Conservation (phyloP, 37 sponge, comb jelly and placozoan species). For the Mnemiopsis leidyi region DNA sequence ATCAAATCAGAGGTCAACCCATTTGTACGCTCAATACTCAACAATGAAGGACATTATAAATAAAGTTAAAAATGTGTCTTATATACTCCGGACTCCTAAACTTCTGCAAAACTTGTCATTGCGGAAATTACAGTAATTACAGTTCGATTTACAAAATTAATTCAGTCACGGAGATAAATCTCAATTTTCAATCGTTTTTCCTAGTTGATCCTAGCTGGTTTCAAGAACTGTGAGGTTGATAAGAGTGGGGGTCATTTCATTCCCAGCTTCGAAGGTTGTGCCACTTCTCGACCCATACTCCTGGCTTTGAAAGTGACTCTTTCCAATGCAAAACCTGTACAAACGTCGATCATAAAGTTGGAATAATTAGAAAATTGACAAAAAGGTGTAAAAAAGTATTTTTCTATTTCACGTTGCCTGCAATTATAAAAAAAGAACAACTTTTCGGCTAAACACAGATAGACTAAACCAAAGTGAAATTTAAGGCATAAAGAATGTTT, state of each 20-base stretch:
- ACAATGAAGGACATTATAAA: neutral
- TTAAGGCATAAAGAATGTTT: too few relatives aligned
- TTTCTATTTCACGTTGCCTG: too few relatives aligned
- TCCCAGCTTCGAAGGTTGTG: conserved; percentile 47
- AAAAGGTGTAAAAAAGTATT: too few relatives aligned
- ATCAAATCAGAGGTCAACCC: neutral
- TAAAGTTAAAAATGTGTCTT: neutral
- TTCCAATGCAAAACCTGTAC: conserved; percentile 55
- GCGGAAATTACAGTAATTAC: neutral
- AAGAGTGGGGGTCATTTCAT: neutral
- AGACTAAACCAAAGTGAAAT: too few relatives aligned
- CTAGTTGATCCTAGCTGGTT: neutral
- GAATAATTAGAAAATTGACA: too few relatives aligned
- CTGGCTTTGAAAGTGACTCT: conserved; percentile 36
- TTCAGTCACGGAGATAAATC: neutral
- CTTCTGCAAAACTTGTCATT: neutral
- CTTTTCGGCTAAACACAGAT: too few relatives aligned
- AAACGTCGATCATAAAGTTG: too few relatives aligned
- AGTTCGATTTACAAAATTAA: neutral
- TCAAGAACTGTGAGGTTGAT: neutral
- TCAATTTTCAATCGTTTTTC: neutral
- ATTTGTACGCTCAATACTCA: neutral
- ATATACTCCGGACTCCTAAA: neutral
- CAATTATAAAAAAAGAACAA: too few relatives aligned
- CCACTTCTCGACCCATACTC: conserved; percentile 60